Evolutionary conservation across 2,888 invertebrate genomes (phyloP).

Genomic region (Chrysodeixis includens): DNA sequence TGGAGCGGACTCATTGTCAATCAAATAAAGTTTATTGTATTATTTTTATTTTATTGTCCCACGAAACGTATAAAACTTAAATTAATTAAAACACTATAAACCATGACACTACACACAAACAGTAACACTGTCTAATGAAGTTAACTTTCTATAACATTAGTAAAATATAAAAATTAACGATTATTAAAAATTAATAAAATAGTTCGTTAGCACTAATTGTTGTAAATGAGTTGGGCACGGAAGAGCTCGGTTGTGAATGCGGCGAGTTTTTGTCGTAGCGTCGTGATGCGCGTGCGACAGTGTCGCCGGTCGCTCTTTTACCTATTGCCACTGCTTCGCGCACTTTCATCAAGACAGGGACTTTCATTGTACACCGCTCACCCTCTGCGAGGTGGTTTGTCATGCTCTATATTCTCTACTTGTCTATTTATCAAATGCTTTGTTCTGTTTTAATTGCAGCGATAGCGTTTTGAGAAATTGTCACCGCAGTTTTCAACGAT

Average conservation of each 20-base stretch:
- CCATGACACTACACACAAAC: slow-evolving; percentile 38
- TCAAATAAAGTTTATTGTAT: neutral
- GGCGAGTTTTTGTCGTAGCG: slow-evolving; percentile 68
- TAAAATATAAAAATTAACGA: slow-evolving; percentile 40
- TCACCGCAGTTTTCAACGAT: neutral
- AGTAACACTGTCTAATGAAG: slow-evolving; percentile 34
- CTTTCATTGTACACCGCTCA: slow-evolving; percentile 69
- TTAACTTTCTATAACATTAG: slow-evolving; percentile 43
- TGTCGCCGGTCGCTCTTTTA: slow-evolving; percentile 69
- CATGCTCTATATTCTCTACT: slow-evolving; percentile 53
- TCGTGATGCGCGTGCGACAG: slow-evolving; percentile 70
- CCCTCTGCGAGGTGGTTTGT: slow-evolving; percentile 52
- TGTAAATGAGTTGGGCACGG: slow-evolving; percentile 60
- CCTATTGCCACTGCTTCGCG: slow-evolving; percentile 70
- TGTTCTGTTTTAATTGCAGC: neutral
- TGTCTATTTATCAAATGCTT: slow-evolving; percentile 5
- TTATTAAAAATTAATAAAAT: slow-evolving; percentile 41
- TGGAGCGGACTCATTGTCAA: slow-evolving; percentile 89
- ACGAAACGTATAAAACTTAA: too few relatives aligned
- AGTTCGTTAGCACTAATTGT: slow-evolving; percentile 57
- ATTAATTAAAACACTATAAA: slow-evolving; percentile 37
- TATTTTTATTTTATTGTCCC: slow-evolving; percentile 13
- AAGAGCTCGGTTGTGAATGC: slow-evolving; percentile 60
- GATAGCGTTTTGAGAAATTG: neutral
- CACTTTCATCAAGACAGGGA: slow-evolving; percentile 75